Evolutionary conservation across 2,797 vertebrate species (phyloP), one percentile per base, ranked within the genome.

Genomic region (Pangasius djambal): DNA sequence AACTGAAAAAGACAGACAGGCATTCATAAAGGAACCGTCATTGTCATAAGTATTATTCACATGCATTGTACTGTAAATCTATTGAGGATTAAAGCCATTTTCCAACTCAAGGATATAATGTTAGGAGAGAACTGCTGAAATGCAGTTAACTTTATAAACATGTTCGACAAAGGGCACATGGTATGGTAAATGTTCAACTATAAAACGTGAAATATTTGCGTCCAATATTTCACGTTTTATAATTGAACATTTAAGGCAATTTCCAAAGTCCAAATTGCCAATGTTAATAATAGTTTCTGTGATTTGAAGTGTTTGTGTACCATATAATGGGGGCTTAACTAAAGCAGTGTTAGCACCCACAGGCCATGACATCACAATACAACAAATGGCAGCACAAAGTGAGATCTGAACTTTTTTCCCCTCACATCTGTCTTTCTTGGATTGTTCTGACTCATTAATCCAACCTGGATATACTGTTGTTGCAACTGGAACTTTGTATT

Each of bases 21-120:
- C 81, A 77, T 77, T 85, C 87, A 90, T 86, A 88, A 82, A 75
- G 25, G 84, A 87, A 69, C 75, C 16, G 25, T 65, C 65, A 85
- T 72, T 89, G 82, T 89, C 75, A 79, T 67, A 15, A 50, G 3
- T 65, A 87, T 89, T 89, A 88, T 74, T 86, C 90, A 85, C 50
- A 88, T 50, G 34, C 72, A 87, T 89, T 89, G 86, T 87, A 52
- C 81, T 84, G 72, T 83, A 89, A 75, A 59, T 84, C 59, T 84
- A n/a, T 63, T 74, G 59, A 25, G 25, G 57, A 44, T 83, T 87
- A 52, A 52, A 86, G 78, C 40, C 7, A 61, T 37, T 57, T 75
- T 65, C 55, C 40, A 83, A 86, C n/a, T 84, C 65, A 69, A 55
- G 34, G 18, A 88, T 72, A 83, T 83, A 57, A 83, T 52, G 13